A percentile compares a stretch with the other conserved stretches of the same genome.
These are phyloP conservation scores for Lepidurus apus DNA, from an alignment of 1,140 invertebrate species.

Conservation along the genomic window DNA sequence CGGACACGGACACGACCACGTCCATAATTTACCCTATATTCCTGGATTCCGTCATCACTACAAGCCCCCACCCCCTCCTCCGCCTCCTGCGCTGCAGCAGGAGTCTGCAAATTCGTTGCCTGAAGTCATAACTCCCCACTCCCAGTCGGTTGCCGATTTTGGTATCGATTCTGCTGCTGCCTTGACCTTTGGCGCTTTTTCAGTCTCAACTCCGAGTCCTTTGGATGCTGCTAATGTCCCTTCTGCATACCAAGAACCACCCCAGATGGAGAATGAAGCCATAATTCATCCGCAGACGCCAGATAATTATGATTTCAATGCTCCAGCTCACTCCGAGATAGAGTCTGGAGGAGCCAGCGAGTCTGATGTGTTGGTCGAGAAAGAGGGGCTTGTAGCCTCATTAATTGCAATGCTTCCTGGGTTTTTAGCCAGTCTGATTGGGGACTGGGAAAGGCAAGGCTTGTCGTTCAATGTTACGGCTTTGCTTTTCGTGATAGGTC, in stretches of 20 bases:
- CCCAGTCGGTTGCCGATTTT: neutral
- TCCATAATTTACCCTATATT: conserved; percentile 27
- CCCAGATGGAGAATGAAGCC: too few relatives aligned
- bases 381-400: neutral
- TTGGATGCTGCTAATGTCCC: too few relatives aligned
- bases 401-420: neutral
- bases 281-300: too few relatives aligned
- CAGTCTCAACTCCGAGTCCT: too few relatives aligned
- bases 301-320: too few relatives aligned
- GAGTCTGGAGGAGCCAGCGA: neutral
- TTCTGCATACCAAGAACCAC: too few relatives aligned
- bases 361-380: neutral
- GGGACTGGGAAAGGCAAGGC: neutral
- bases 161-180: neutral
- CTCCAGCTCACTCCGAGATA: neutral
- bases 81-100: neutral
- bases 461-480: neutral
- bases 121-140: neutral
- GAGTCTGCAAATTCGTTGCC: neutral
- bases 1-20: conserved; percentile 24
- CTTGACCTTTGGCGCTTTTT: neutral
- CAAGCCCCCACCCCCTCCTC: neutral
- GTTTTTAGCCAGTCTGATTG: neutral
- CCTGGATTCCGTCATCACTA: conserved; percentile 32
- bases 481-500: neutral